phyloP scores from a whole-genome alignment of 2,113 vertebrate species.

The Phylloscopus whistleri region DNA sequence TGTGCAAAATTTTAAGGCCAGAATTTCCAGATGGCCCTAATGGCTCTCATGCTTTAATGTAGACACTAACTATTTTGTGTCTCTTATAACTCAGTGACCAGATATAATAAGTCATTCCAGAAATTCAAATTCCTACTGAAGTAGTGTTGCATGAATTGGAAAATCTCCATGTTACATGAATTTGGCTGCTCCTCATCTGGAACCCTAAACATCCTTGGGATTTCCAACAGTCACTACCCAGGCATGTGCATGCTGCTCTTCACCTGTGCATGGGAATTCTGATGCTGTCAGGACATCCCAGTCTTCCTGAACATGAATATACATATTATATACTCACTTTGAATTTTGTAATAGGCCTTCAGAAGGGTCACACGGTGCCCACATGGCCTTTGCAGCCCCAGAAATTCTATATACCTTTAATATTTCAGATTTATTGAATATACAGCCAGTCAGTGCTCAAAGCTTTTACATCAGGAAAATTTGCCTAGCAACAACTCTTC shows the following conservation, averaged over 20 bases:
- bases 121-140: background rate
- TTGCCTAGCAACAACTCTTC: background rate
- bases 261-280: background rate
- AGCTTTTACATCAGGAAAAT: background rate
- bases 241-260: background rate
- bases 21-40: background rate
- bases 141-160: background rate
- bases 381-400: background rate
- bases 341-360: background rate
- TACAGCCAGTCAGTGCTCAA: background rate
- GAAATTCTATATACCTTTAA: background rate
- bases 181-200: background rate
- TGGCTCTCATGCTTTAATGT: background rate
- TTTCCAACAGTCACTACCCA: background rate
- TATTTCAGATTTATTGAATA: background rate
- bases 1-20: background rate
- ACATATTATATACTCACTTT: background rate
- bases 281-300: background rate
- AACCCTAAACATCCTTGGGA: background rate
- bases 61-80: background rate
- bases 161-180: background rate
- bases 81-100: background rate
- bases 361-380: background rate
- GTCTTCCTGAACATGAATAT: background rate
- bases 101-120: background rate